These are phyloP conservation scores for Myiagra hebetior DNA, from an alignment of 2,113 vertebrate species.

Conservation along the genomic window DNA sequence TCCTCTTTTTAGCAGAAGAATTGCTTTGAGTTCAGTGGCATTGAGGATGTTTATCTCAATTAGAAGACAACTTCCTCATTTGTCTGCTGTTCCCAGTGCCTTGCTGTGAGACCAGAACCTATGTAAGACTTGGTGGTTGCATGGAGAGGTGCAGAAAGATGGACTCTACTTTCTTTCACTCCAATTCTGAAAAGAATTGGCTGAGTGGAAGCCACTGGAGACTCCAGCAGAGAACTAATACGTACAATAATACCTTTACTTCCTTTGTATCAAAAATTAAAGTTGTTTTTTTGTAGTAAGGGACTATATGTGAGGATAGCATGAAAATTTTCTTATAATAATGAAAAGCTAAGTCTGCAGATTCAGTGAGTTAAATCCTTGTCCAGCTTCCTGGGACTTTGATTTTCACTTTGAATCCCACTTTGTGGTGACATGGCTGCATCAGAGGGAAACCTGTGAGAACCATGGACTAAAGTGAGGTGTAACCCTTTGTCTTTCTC, in stretches of 20 bases:
- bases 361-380: neutral
- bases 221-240: neutral
- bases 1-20: neutral
- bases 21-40: neutral
- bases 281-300: neutral
- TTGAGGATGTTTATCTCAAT: neutral
- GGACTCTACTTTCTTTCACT: neutral
- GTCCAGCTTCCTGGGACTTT: neutral
- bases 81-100: neutral
- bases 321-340: neutral
- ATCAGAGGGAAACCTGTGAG: neutral
- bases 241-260: neutral
- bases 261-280: neutral
- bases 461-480: fast-evolving
- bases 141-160: neutral
- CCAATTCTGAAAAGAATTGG: neutral
- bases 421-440: fast-evolving
- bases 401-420: neutral
- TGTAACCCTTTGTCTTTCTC: neutral
- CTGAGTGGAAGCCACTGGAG: neutral
- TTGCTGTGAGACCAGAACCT: neutral
- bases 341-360: neutral
- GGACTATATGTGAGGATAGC: fast-evolving
- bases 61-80: neutral
- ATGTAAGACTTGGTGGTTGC: neutral